Percentiles rank a stretch among this genome's conserved stretches.
Evolutionary conservation across 2,797 vertebrate genomes (phyloP).

Genomic region (Platalea minor): DNA sequence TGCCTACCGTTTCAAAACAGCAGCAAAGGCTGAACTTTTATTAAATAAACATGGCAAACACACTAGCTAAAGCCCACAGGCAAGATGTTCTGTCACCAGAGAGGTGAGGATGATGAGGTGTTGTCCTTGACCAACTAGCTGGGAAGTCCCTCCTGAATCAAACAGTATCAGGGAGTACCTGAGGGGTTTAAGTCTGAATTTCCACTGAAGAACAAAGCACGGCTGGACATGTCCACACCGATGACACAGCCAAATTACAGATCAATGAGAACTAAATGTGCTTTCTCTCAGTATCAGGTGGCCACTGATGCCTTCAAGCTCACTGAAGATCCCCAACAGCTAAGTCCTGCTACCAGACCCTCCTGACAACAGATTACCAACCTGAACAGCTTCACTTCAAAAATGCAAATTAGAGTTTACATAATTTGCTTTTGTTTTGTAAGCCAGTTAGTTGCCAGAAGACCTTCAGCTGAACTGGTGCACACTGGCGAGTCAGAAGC

Average conservation of each 20-base stretch:
- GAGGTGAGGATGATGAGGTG: conserved; percentile 36
- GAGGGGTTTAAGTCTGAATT: neutral
- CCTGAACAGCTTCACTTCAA: neutral
- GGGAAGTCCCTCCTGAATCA: neutral
- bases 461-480: neutral
- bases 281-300: neutral
- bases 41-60: conserved; percentile 17
- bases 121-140: neutral
- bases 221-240: neutral
- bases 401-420: neutral
- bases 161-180: neutral
- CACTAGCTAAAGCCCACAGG: neutral
- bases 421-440: neutral
- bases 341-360: neutral
- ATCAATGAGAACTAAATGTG: accelerated
- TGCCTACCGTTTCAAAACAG: neutral
- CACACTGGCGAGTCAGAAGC: neutral
- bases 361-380: neutral
- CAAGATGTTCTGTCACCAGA: neutral
- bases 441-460: neutral
- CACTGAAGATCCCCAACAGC: neutral
- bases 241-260: accelerated
- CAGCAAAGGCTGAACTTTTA: neutral
- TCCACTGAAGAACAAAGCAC: neutral
- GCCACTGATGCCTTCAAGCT: neutral